Base-by-base conservation (phyloP, 2,797 vertebrate species). In the Malurus splendens region DNA sequence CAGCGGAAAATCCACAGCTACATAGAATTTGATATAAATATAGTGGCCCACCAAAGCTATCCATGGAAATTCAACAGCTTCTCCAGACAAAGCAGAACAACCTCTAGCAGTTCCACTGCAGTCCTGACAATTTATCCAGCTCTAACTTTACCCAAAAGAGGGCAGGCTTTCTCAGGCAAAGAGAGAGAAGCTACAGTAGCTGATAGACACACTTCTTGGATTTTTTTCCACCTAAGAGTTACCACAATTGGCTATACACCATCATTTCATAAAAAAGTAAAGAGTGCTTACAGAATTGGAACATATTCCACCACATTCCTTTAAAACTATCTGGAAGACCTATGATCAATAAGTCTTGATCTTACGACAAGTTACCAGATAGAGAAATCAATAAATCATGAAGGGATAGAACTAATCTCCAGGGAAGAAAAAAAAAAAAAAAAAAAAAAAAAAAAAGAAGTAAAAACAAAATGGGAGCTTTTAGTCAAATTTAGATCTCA, bases 151-250 rank as follows among this genome's bases (percentile, higher is more conserved):
- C 38, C 92, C 93, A 79, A 75, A 82, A 94, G 93, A 95, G 93
- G 94, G 93, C 94, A 94, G 65, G 5, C 92, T 81, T 79, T 76
- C 90, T 91, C 88, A 93, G 88, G 38, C 79, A 67, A 89, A 91
- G 60, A 62, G 19, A 88, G 60, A 33, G 11, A 77, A 27, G 38
- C 73, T 39, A 39, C 6, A 1, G 19, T 5, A 45, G 18, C 27
- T 41, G 30, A 7, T 47, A 42, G 38, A 56, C 36, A n/a, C 14
- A 27, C 28, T 18, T 41, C 19, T 14, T 10, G 7, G 8, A 50
- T 12, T n/a, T 50, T 56, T 38, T 27, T 28, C 33, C 19, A 50
- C 7, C 10, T n/a, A 28, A 47, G 28, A 36, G 22, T 39, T 56
- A 76, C 17, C 48, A 32, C 18, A 75, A 64, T 24, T 38, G 66